phyloP scores from a whole-genome alignment of 2,888 invertebrate species.

The Nephrotoma flavescens region DNA sequence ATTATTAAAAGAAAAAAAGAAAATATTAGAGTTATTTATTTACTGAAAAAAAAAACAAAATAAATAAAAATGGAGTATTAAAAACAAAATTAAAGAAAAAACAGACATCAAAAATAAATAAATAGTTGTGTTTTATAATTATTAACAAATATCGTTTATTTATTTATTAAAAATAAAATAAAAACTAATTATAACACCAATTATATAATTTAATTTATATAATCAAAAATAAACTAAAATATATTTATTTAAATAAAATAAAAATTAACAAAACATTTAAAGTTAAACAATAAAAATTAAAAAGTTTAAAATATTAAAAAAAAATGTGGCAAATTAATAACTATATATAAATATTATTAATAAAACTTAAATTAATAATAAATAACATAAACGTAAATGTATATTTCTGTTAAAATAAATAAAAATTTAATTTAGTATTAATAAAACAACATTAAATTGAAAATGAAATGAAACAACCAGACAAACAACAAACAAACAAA shows the following conservation, averaged over 20 bases:
- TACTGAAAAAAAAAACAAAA: not conserved
- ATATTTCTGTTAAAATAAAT: not conserved
- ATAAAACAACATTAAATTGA: not conserved
- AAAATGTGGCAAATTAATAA: not conserved
- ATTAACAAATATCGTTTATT: not conserved
- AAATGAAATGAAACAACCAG: not conserved
- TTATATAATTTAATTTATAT: not conserved
- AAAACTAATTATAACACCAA: not conserved
- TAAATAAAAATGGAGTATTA: not conserved
- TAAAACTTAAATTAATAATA: not conserved
- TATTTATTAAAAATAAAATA: not conserved
- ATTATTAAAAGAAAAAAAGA: conserved; percentile 2
- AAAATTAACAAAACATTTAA: not conserved
- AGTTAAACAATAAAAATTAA: not conserved
- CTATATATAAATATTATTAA: not conserved
- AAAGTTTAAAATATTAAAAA: not conserved
- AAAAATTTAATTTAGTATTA: not conserved
- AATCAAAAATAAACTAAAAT: not conserved
- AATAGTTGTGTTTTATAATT: not conserved
- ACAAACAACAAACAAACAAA: not conserved
- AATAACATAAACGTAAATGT: not conserved
- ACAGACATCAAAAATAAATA: not conserved
- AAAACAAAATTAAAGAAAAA: not conserved
- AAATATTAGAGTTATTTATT: not conserved
- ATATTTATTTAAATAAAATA: not conserved